phyloP scores from a whole-genome alignment of 2,113 vertebrate genomes.

The Hyla sarda region DNA sequence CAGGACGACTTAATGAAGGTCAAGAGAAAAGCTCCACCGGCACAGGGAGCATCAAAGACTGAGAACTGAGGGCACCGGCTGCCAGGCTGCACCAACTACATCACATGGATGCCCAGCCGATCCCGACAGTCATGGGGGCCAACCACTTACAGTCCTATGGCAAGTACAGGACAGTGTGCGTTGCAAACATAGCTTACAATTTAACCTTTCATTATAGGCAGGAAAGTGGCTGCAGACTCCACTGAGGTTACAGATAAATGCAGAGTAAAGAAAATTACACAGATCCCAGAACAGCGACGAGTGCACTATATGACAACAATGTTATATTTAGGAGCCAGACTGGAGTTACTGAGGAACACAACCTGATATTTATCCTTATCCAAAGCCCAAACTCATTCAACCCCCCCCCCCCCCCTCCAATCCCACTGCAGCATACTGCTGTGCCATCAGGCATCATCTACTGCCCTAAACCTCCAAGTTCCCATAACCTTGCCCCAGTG shows the following conservation, averaged over 20 bases:
- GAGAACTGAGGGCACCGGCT: background rate
- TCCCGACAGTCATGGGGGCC: too few species aligned
- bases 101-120: background rate
- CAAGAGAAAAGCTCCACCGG: conserved; percentile 46
- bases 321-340: background rate
- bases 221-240: background rate
- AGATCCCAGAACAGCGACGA: background rate
- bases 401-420: background rate
- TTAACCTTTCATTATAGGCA: background rate
- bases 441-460: too few species aligned
- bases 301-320: background rate
- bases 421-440: background rate
- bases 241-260: conserved; percentile 27
- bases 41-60: conserved; percentile 1
- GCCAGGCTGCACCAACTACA: background rate
- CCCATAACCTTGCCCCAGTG: too few species aligned
- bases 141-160: too few species aligned
- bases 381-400: background rate
- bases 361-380: background rate
- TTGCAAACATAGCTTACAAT: background rate
- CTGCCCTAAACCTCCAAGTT: too few species aligned
- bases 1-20: conserved; percentile 51
- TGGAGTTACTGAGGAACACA: background rate
- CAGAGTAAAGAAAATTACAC: conserved; percentile 1
- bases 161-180: background rate